Base-by-base conservation (phyloP, 37 sponge, comb jelly and placozoan species). In the Spongilla lacustris region DNA sequence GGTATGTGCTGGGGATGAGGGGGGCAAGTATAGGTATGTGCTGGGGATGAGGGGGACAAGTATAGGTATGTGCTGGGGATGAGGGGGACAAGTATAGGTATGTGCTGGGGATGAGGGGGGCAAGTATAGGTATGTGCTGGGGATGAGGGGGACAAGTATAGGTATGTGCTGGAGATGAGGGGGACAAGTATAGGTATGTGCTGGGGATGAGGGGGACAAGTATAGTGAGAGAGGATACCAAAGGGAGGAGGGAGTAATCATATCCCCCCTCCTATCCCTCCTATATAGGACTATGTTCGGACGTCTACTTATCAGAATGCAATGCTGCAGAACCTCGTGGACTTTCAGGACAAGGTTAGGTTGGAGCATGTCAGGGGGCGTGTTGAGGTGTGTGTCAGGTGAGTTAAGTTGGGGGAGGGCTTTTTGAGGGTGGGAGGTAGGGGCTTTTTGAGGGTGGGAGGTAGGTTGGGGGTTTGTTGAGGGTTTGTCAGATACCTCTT, bases 291-390 rank as follows among this genome's bases (percentile, higher is more conserved):
- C 78, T 95, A 86, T 73, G 75, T 92, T 24, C 75, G 99, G 26
- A 99, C 99, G 11, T 71, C 96, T 24, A 99, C 99, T 68, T 99
- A 94, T 76, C 99, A 99, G 85, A 88, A 82, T 26, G 97, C 99
- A 37, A 92, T 99, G 76, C 83, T 97, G 21, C 98, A 99, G 75
- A 99, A 99, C 69, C 35, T 66, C 11, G 76, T 58, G n/a, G 98
- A 97, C 88, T 99, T 99, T 73, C 68, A 84, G 19, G 95, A 92
- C 68, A 99, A 99, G 94, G 98, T 95, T 68, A 23, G 78, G 41
- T 72, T 37, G 12, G 33, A n/a, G 27, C 66, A 23, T 11, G 32
- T 79, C 36, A 38, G 24, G 49, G 58, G 58, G 1, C 1, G 58
- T 58, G 58, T 6, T 10, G 58, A 17, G 58, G 21, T 8, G 58